Percentiles rank a stretch among this genome's conserved stretches.
Conservation (phyloP, 2,797 vertebrate genomes). For the Okamejei kenojei region DNA sequence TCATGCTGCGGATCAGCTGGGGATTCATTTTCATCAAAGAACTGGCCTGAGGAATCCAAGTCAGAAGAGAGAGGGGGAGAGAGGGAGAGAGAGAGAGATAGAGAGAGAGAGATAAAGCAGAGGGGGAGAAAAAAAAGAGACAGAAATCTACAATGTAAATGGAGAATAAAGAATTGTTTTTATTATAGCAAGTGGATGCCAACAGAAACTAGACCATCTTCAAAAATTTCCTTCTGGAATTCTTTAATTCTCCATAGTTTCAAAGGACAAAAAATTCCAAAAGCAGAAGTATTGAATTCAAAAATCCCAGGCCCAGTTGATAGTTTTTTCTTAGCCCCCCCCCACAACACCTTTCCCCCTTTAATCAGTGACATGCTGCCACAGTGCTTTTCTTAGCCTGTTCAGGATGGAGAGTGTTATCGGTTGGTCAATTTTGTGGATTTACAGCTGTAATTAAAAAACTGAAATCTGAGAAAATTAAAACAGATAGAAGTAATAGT, state of each 20-base stretch:
- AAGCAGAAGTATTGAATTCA: background rate
- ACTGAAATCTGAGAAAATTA: background rate
- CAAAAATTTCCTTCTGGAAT: background rate
- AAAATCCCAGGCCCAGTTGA: background rate
- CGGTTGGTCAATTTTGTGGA: background rate
- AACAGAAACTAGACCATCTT: constrained; percentile 33
- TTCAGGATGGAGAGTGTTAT: background rate
- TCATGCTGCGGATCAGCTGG: constrained; percentile 97
- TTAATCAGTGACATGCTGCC: background rate
- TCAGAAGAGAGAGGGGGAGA: constrained; percentile 60
- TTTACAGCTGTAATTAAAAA: background rate
- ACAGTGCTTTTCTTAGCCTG: background rate
- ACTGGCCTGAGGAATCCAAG: constrained; percentile 79
- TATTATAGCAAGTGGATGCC: background rate
- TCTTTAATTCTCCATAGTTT: background rate
- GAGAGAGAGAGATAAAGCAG: constrained; percentile 41
- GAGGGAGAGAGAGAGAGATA: constrained; percentile 44
- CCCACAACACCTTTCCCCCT: background rate
- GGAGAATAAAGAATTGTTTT: background rate
- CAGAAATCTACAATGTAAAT: constrained; percentile 32
- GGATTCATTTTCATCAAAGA: constrained; percentile 99
- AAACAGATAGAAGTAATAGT: background rate
- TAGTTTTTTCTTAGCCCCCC: too few relatives aligned
- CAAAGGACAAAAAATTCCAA: background rate
- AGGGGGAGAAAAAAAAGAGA: constrained; percentile 39